Percentiles rank a stretch among this genome's conserved stretches.
Evolutionary conservation across 2,113 vertebrate genomes (phyloP).

Genomic region (Pungitius pungitius): DNA sequence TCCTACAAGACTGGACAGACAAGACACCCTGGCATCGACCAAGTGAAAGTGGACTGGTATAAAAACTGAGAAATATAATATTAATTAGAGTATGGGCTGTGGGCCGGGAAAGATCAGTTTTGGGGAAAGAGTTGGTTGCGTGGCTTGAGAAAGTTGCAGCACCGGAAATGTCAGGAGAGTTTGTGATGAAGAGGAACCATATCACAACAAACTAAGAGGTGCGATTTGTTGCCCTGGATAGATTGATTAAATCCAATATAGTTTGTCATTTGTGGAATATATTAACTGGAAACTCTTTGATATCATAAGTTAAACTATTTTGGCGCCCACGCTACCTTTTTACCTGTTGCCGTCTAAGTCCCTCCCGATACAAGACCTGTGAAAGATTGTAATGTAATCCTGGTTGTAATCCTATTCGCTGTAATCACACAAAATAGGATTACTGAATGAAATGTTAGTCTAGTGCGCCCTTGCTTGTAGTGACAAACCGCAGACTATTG

Average conservation of each 20-base stretch:
- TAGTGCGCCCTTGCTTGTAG: slow-evolving; percentile 51
- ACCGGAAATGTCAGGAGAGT: background rate
- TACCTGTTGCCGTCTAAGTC: slow-evolving; percentile 39
- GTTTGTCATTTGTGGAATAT: slow-evolving; percentile 16
- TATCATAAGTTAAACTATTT: slow-evolving; percentile 28
- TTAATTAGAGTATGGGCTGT: background rate
- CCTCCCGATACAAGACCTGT: slow-evolving; percentile 51
- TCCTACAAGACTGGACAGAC: background rate
- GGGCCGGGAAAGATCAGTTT: background rate
- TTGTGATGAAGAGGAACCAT: background rate
- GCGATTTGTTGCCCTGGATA: background rate
- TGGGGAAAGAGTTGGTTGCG: background rate
- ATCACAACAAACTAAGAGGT: background rate
- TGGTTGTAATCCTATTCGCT: slow-evolving; percentile 72
- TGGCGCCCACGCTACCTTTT: slow-evolving; percentile 17
- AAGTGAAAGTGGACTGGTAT: background rate
- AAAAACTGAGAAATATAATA: background rate
- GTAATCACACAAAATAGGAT: slow-evolving; percentile 72
- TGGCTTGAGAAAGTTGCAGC: background rate
- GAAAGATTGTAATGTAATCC: too few relatives aligned
- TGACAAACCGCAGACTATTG: slow-evolving; percentile 39
- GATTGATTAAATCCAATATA: slow-evolving; percentile 21
- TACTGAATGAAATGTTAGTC: slow-evolving; percentile 63
- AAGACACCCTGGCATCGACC: background rate
- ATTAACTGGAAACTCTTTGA: slow-evolving; percentile 20